Evolutionary conservation across 2,797 vertebrate genomes (phyloP), one percentile per base, ranked within the genome.

Genomic region (Amblyopsis hoosieri): DNA sequence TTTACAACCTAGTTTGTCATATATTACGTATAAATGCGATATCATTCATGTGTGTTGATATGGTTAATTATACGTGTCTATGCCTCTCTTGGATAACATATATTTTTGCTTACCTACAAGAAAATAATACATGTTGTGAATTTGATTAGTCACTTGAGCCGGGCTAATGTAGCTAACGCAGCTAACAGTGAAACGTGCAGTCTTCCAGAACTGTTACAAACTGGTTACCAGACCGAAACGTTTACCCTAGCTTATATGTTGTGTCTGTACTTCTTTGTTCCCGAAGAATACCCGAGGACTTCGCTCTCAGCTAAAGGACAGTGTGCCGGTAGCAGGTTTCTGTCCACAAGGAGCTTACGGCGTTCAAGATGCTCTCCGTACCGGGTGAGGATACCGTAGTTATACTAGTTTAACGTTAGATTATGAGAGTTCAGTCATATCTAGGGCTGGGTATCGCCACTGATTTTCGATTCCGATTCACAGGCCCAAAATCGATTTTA

Each of bases 251-350:
- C 46, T 3, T 12, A 0, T 49, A 2, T 14, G 12, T 23, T 10
- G 13, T 12, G 2, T 12, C 4, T 13, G n/a, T 37, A 19, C 46
- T 0, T 12, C 8, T 62, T 0, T 74, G 0, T 81, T 83, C 0
- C 14, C 12, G 9, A 79, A 99, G 97, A 93, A 99, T 74, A 86
- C 93, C 70, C 92, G 96, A 88, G 96, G 94, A 49, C 69, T 94
- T 71, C 81, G 92, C 75, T 93, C 95, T 50, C 93, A 97, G 78
- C 83, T 97, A 62, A 97, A 95, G 78, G 95, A 96, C 87, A 95
- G 91, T 42, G 91, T 99, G 55, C 92, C 95, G 2, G 84, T 98
- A 71, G 73, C 91, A 12, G 96, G 95, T 0, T 90, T 96, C 37
- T 93, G 93, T 79, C 89, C 94, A 12, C 87, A 92, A 67, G 95